These are phyloP conservation scores for Sisor rabdophorus DNA, from an alignment of 2,113 vertebrate genomes.

Conservation along the genomic window DNA sequence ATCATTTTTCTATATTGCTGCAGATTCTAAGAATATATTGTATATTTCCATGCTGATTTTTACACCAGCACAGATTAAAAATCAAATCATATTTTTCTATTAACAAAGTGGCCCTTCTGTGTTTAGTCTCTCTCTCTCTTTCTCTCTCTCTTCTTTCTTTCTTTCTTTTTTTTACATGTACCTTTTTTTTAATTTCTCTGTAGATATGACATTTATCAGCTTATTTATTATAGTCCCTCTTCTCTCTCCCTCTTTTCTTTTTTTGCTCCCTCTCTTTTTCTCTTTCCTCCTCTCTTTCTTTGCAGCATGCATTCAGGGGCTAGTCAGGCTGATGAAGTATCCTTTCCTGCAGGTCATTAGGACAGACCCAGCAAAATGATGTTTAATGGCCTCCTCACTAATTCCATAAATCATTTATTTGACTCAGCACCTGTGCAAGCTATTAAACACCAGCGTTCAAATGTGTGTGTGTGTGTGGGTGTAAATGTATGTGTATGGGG, in stretches of 20 bases:
- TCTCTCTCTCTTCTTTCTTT: background rate
- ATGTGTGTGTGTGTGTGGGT: conserved; percentile 56
- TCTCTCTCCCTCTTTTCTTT: background rate
- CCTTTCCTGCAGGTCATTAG: conserved; percentile 70
- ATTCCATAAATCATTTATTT: conserved; percentile 75
- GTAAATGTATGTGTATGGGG: conserved; percentile 52
- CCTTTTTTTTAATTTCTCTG: no score
- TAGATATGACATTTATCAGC: no score
- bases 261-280: conserved; percentile 30
- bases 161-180: no score
- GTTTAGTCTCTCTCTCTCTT: background rate
- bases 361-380: conserved; percentile 70
- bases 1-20: background rate
- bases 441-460: conserved; percentile 59
- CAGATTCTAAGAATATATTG: background rate
- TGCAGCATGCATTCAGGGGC: conserved; percentile 47
- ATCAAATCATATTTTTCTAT: background rate
- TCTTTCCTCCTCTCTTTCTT: conserved; percentile 44
- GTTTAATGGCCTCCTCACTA: conserved; percentile 66
- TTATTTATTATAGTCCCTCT: no score
- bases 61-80: background rate
- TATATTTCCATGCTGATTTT: background rate
- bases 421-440: conserved; percentile 68
- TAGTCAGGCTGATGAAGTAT: conserved; percentile 65
- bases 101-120: no score